These are phyloP conservation scores for Scalopus aquaticus DNA, from an alignment of 2,113 vertebrate genomes.

Conservation along the genomic window DNA sequence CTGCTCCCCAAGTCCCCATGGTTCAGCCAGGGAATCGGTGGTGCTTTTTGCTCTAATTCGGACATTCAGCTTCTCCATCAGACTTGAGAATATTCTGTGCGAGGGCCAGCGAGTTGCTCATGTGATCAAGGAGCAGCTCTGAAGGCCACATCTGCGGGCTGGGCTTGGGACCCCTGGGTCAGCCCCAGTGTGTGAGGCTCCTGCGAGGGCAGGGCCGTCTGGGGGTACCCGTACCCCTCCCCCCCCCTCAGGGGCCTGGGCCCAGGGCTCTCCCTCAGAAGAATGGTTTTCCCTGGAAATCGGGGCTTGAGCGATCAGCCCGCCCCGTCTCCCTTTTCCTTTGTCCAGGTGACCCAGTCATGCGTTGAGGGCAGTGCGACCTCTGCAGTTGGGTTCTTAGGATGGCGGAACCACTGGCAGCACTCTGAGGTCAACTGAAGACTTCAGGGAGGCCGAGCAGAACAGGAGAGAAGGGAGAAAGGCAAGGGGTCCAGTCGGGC, in stretches of 20 bases:
- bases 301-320: rapidly evolving
- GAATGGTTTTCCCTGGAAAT: no score
- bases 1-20: not conserved
- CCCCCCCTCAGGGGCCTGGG: no score
- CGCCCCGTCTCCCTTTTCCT: not conserved
- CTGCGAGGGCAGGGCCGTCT: not conserved
- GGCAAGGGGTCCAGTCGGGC: not conserved
- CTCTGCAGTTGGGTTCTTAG: not conserved
- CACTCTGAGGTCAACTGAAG: not conserved
- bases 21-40: slow-evolving; percentile 39
- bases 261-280: not conserved
- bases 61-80: rapidly evolving
- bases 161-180: not conserved
- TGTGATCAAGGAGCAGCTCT: not conserved
- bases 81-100: not conserved
- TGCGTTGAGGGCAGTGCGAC: not conserved
- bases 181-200: not conserved
- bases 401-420: no score
- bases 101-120: not conserved
- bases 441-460: not conserved
- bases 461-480: not conserved
- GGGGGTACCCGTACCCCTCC: no score
- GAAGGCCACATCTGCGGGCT: not conserved
- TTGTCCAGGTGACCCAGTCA: not conserved
- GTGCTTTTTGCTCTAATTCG: rapidly evolving